These are phyloP conservation scores for Acipenser transmontanus DNA, from an alignment of 2,797 vertebrate species.

Conservation along the genomic window DNA sequence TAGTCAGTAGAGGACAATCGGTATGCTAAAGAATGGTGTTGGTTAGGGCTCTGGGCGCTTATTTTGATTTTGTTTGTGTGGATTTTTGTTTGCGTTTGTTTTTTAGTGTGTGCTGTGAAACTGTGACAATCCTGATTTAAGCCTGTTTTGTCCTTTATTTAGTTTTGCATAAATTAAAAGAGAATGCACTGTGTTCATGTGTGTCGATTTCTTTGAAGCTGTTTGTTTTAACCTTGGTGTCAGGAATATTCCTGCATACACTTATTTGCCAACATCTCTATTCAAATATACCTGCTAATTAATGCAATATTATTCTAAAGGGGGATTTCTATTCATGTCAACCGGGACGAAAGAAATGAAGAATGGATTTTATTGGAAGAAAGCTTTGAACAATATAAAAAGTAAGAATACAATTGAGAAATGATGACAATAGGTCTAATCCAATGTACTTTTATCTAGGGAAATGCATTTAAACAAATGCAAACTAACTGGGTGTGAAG, in stretches of 20 bases:
- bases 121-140: conserved; percentile 79
- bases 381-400: too few relatives aligned
- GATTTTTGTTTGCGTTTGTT: conserved; percentile 48
- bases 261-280: neutral
- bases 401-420: too few relatives aligned
- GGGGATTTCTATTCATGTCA: neutral
- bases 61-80: conserved; percentile 47
- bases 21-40: conserved; percentile 58
- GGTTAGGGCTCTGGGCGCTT: conserved; percentile 58
- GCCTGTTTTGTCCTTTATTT: conserved; percentile 52
- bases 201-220: conserved; percentile 30
- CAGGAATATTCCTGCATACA: neutral
- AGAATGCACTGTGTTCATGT: conserved; percentile 37
- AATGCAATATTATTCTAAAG: neutral
- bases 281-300: conserved; percentile 3
- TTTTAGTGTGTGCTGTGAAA: conserved; percentile 68
- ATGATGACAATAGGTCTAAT: too few relatives aligned
- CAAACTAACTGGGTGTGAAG: too few relatives aligned
- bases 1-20: conserved; percentile 72
- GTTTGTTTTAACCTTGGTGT: neutral
- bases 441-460: too few relatives aligned
- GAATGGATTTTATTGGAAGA: neutral
- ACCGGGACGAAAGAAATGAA: neutral
- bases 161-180: conserved; percentile 71
- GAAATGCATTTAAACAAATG: too few relatives aligned